Conservation (phyloP, 2,888 invertebrate species). For the Watsonalla cultraria region DNA sequence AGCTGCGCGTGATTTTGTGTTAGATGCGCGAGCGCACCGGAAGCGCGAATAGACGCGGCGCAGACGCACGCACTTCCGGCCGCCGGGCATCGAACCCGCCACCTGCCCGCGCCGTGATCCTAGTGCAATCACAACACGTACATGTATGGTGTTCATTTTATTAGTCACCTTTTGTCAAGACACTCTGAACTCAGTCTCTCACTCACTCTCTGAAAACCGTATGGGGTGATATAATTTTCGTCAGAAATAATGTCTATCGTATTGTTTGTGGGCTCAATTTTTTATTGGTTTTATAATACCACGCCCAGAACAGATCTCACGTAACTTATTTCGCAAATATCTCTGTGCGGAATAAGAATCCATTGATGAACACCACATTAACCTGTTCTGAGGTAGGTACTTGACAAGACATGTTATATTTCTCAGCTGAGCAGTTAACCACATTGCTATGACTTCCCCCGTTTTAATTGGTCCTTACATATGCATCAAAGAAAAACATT, state of each 20-base stretch:
- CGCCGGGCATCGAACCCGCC: conserved; percentile 64
- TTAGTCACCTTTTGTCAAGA: not conserved
- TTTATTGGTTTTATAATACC: no score
- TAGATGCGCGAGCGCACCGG: conserved; percentile 56
- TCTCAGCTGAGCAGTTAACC: no score
- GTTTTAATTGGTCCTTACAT: no score
- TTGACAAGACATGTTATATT: no score
- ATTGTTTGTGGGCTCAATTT: no score
- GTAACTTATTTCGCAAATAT: no score
- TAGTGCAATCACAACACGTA: conserved; percentile 24
- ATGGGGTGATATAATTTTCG: not conserved
- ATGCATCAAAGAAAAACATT: no score
- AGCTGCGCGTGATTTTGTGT: conserved; percentile 39
- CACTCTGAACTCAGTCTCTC: not conserved
- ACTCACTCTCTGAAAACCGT: not conserved
- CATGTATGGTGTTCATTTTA: conserved; percentile 1
- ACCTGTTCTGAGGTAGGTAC: no score
- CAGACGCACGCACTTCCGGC: conserved; percentile 75
- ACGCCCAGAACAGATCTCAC: no score
- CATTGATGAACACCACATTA: no score
- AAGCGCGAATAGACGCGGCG: conserved; percentile 73
- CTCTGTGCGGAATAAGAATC: no score
- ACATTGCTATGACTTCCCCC: no score
- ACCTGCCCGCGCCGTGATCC: conserved; percentile 49
- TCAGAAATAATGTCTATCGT: not conserved